Percentiles rank a stretch among this genome's conserved stretches.
phyloP scores from a whole-genome alignment of 2,113 vertebrate genomes.

The Gymnorhina tibicen region DNA sequence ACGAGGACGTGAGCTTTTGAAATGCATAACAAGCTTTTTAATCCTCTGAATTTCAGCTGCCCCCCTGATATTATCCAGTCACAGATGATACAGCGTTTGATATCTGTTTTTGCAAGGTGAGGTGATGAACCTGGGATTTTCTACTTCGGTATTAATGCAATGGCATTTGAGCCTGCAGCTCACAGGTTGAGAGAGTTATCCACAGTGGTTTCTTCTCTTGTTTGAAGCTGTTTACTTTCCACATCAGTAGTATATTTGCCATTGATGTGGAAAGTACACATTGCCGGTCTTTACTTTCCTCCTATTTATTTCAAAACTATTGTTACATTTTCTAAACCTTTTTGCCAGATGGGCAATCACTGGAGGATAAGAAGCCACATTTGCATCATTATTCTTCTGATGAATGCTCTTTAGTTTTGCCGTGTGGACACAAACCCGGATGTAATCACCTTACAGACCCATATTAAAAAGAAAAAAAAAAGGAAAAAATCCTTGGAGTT shows the following conservation, averaged over 20 bases:
- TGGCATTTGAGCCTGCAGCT: background rate
- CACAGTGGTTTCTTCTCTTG: background rate
- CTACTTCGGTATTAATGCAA: background rate
- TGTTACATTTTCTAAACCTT: slow-evolving; percentile 40
- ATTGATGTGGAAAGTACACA: slow-evolving; percentile 63
- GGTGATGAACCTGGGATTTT: background rate
- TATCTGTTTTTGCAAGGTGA: background rate
- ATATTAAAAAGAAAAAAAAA: background rate
- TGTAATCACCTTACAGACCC: background rate
- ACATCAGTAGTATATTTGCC: slow-evolving; percentile 38
- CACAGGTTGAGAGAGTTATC: background rate
- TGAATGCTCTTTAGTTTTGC: slow-evolving; percentile 25
- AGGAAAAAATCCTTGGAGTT: background rate
- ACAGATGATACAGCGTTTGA: background rate
- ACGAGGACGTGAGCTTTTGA: background rate
- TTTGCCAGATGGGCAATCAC: slow-evolving; percentile 28
- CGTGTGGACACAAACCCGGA: slow-evolving; percentile 18
- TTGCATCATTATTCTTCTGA: slow-evolving; percentile 7
- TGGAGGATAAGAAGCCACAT: slow-evolving; percentile 43
- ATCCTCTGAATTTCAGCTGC: background rate
- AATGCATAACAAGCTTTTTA: background rate
- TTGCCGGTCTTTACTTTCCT: slow-evolving; percentile 56
- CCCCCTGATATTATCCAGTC: background rate
- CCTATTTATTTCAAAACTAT: slow-evolving; percentile 47
- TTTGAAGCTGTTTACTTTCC: slow-evolving; percentile 47